Evolutionary conservation across 2,888 invertebrate species (phyloP).

Genomic region (Tetragonisca angustula): DNA sequence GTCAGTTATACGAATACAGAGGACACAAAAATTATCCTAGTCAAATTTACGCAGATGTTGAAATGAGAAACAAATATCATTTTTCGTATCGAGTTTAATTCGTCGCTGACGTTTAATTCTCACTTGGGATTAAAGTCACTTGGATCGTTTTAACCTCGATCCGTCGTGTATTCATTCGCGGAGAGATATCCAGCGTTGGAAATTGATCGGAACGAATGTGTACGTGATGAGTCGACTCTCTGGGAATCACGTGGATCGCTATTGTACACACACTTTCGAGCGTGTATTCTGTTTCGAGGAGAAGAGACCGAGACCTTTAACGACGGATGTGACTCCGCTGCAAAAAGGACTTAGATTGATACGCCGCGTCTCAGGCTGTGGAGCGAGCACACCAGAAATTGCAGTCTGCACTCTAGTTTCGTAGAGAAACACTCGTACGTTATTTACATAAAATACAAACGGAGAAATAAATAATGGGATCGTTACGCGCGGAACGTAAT

Average conservation of each 20-base stretch:
- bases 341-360: slow-evolving; percentile 18
- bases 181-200: not conserved
- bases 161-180: slow-evolving; percentile 10
- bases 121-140: not conserved
- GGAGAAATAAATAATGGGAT: not conserved
- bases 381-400: not conserved
- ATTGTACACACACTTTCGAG: slow-evolving; percentile 37
- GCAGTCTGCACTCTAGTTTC: not conserved
- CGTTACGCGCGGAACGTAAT: not conserved
- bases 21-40: no score
- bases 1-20: no score
- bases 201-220: slow-evolving; percentile 24
- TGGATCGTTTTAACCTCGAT: not conserved
- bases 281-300: slow-evolving; percentile 35
- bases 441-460: not conserved
- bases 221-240: slow-evolving; percentile 25
- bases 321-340: slow-evolving; percentile 45
- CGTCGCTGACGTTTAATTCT: not conserved
- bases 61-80: no score
- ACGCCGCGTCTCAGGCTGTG: not conserved
- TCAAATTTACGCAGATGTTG: no score
- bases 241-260: slow-evolving; percentile 24
- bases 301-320: slow-evolving; percentile 29
- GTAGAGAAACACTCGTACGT: not conserved
- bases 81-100: no score